phyloP scores from a whole-genome alignment of 1,140 invertebrate genomes.

The Trachymyrmex septentrionalis region DNA sequence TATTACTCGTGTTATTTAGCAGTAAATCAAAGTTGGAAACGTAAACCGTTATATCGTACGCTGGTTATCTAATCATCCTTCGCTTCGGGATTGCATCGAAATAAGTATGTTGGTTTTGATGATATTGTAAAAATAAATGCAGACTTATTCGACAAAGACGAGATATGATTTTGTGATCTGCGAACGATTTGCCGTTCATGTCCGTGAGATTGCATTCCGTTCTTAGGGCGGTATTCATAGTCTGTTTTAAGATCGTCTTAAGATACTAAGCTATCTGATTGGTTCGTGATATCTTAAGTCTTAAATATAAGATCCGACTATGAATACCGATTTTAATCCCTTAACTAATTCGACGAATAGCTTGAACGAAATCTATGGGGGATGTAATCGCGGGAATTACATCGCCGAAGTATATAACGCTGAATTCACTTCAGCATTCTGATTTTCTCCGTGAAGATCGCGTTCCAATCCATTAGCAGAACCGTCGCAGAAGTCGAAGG shows the following conservation, averaged over 20 bases:
- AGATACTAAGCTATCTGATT: no score
- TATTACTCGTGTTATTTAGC: constrained; percentile 57
- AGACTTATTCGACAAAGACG: background rate
- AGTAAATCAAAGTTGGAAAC: constrained; percentile 51
- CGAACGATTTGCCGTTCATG: background rate
- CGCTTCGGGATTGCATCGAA: constrained; percentile 19
- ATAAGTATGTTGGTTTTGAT: background rate
- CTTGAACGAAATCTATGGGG: background rate
- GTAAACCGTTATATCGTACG: constrained; percentile 25
- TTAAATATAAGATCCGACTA: no score
- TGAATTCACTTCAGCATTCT: constrained; percentile 1
- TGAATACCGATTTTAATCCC: background rate
- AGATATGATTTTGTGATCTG: background rate
- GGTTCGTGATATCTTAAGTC: no score
- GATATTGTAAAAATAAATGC: background rate
- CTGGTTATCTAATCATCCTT: background rate
- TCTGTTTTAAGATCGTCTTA: background rate
- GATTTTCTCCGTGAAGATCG: background rate
- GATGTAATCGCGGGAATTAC: constrained; percentile 1
- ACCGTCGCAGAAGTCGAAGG: background rate
- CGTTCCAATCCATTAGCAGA: constrained; percentile 45
- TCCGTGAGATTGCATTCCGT: background rate
- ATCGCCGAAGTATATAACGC: background rate
- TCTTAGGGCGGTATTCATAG: no score
- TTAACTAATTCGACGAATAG: constrained; percentile 21